A percentile compares a stretch with the other conserved stretches of the same genome.
Conservation (phyloP, 2,797 vertebrate genomes). For the Falco columbarius region DNA sequence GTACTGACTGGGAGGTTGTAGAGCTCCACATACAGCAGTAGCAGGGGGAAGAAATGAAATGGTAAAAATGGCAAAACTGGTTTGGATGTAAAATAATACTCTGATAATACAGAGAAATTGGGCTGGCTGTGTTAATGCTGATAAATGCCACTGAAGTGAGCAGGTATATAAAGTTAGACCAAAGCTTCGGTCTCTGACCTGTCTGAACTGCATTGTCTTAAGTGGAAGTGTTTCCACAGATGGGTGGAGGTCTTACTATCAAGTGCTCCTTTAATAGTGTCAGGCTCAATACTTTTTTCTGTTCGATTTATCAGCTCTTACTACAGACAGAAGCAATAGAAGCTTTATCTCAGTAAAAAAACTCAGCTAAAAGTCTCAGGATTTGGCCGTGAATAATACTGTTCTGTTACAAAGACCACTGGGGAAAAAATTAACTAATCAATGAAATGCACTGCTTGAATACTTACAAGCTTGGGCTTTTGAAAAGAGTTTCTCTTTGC, state of each 20-base stretch:
- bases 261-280: not conserved
- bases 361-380: not conserved
- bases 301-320: not conserved
- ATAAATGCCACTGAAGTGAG: not conserved
- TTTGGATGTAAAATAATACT: not conserved
- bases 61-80: not conserved
- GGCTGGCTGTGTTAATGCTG: not conserved
- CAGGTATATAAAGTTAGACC: not conserved
- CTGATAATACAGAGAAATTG: not conserved
- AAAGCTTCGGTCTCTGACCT: not conserved
- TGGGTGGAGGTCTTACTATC: not conserved
- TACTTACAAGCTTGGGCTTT: not conserved
- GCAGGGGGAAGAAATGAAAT: not conserved
- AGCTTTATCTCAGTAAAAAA: not conserved
- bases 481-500: not conserved
- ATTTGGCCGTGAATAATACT: not conserved
- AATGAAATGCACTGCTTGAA: not conserved
- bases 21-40: fast-evolving
- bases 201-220: not conserved
- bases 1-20: not conserved
- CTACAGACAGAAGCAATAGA: not conserved
- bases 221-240: not conserved
- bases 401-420: not conserved
- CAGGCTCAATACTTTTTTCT: not conserved
- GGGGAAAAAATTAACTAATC: not conserved